Conservation (phyloP, 1,140 invertebrate genomes). For the Solen grandis region DNA sequence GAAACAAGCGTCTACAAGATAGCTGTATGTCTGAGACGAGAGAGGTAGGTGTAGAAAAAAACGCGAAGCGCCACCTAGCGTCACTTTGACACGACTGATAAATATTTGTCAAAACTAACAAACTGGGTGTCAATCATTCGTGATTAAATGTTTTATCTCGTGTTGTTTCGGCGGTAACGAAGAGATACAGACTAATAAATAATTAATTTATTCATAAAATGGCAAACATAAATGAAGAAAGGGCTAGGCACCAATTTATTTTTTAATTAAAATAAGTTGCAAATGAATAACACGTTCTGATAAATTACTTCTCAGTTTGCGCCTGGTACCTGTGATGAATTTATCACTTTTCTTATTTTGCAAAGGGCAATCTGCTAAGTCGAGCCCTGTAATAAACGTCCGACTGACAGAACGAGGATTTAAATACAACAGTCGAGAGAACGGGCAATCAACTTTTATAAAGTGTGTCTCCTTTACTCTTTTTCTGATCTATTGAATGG, state of each 20-base stretch:
- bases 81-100: conserved; percentile 52
- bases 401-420: too few relatives aligned
- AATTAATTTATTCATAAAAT: conserved; percentile 55
- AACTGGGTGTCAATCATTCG: conserved; percentile 42
- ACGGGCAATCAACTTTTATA: too few relatives aligned
- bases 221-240: conserved; percentile 35
- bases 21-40: background rate
- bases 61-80: background rate
- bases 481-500: too few relatives aligned
- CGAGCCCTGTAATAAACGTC: too few relatives aligned
- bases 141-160: conserved; percentile 54
- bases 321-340: too few relatives aligned
- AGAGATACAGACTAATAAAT: conserved; percentile 24
- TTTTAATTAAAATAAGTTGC: conserved; percentile 50
- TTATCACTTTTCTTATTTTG: too few relatives aligned
- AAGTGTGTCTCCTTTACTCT: too few relatives aligned
- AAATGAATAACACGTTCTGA: background rate
- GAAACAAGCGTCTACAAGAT: conserved; percentile 30
- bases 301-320: too few relatives aligned
- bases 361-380: too few relatives aligned
- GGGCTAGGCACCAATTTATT: conserved; percentile 27
- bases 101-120: conserved; percentile 52
- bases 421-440: too few relatives aligned
- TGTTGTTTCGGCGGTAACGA: conserved; percentile 45
- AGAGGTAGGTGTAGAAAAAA: background rate